phyloP scores from a whole-genome alignment of 2,113 vertebrate species.

The Macrotis lagotis region DNA sequence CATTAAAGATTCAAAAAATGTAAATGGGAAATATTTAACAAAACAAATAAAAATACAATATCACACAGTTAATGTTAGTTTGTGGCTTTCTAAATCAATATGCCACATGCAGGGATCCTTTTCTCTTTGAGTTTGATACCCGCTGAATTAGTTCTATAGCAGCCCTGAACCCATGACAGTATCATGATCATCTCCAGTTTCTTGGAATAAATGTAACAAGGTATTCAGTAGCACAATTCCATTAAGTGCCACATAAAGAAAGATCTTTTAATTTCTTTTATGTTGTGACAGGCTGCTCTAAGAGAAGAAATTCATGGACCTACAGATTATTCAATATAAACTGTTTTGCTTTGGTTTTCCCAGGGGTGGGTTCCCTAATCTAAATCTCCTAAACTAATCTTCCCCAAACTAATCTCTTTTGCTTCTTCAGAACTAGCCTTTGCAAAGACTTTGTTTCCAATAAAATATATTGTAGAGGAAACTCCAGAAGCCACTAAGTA shows the following conservation, averaged over 20 bases:
- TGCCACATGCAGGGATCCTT: not conserved
- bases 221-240: not conserved
- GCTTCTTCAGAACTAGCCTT: not conserved
- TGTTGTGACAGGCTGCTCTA: not conserved
- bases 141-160: not conserved
- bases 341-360: not conserved
- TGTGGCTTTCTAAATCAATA: not conserved
- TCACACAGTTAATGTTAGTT: not conserved
- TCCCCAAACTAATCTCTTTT: not conserved
- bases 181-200: not conserved
- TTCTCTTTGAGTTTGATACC: not conserved
- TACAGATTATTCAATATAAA: not conserved
- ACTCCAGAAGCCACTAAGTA: slow-evolving; percentile 59
- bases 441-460: slow-evolving; percentile 1
- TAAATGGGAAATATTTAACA: not conserved
- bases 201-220: not conserved
- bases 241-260: not conserved
- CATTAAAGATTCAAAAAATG: not conserved
- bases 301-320: not conserved
- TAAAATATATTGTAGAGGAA: slow-evolving; percentile 65
- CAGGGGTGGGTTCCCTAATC: not conserved
- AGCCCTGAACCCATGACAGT: not conserved
- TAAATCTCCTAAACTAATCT: too few species aligned
- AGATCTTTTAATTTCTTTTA: not conserved
- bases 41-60: not conserved